Conservation (phyloP, 2,797 vertebrate genomes). For the Cossypha dichroa region DNA sequence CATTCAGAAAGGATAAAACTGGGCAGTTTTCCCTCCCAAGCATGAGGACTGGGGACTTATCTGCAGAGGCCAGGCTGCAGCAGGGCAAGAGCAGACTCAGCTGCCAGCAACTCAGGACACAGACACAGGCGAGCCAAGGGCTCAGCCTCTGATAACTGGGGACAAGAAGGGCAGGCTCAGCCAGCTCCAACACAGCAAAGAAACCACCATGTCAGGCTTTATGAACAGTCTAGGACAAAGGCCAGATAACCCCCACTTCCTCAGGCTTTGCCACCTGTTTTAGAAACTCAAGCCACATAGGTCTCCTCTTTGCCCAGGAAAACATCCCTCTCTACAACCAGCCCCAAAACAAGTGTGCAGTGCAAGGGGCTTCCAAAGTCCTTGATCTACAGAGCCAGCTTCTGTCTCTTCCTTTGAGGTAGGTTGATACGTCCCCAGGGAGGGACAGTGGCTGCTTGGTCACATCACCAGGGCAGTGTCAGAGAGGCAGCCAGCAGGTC, state of each 20-base stretch:
- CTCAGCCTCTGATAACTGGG: background rate
- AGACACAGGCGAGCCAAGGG: rapidly evolving
- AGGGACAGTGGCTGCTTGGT: background rate
- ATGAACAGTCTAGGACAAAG: background rate
- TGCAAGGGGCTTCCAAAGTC: background rate
- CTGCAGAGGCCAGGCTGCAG: background rate
- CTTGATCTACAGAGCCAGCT: background rate
- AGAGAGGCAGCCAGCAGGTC: slow-evolving; percentile 14
- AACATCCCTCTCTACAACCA: background rate
- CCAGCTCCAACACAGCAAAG: background rate
- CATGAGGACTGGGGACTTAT: background rate
- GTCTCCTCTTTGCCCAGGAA: background rate
- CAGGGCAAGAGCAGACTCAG: background rate
- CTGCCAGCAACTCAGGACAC: background rate
- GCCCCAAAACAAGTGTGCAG: background rate
- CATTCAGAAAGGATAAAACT: background rate
- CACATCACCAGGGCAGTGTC: slow-evolving; percentile 54
- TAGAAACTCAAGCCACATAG: background rate
- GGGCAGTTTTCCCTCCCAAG: background rate
- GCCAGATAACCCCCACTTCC: background rate
- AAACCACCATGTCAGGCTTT: background rate
- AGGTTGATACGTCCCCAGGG: slow-evolving; percentile 13
- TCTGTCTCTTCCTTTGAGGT: slow-evolving; percentile 61
- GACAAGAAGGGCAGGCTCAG: background rate
- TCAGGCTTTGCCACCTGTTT: background rate